Evolutionary conservation across 2,797 vertebrate genomes (phyloP).

Genomic region (Parotocinclus haroldoi): DNA sequence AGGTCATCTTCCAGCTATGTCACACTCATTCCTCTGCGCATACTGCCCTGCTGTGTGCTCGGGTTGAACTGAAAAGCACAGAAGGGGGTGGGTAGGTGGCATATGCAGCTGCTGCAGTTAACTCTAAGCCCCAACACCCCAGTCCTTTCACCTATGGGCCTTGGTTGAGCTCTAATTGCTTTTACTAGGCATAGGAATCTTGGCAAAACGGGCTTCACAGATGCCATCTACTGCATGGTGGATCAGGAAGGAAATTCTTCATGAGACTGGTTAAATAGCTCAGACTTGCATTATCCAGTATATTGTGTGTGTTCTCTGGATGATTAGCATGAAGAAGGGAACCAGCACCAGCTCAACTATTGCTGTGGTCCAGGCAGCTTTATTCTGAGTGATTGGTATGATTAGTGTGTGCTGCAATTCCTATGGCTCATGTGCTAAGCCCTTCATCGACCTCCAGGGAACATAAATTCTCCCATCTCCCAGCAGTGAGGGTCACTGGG

Average conservation of each 20-base stretch:
- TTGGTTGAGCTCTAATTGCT: conserved; percentile 26
- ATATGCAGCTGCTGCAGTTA: no score
- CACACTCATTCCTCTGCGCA: conserved; percentile 39
- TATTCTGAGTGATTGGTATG: conserved; percentile 43
- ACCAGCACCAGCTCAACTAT: conserved; percentile 21
- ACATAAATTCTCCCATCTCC: conserved; percentile 44
- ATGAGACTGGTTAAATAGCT: no score
- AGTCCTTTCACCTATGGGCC: conserved; percentile 15
- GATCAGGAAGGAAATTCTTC: conserved; percentile 66
- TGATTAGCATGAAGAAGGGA: no score
- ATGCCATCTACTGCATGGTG: conserved; percentile 63
- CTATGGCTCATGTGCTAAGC: conserved; percentile 55
- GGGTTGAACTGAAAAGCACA: conserved; percentile 24
- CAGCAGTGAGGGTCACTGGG: conserved; percentile 33
- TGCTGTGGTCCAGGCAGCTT: neutral
- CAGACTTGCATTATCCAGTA: conserved; percentile 18
- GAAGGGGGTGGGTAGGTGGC: no score
- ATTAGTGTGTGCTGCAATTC: conserved; percentile 54
- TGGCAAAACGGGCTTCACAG: conserved; percentile 57
- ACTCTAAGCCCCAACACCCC: conserved; percentile 24
- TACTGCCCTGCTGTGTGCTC: conserved; percentile 21
- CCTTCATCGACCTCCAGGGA: conserved; percentile 46
- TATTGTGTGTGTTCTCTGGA: conserved; percentile 12
- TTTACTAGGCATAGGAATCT: conserved; percentile 45
- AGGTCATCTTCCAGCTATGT: conserved; percentile 45